Evolutionary conservation across 1,140 invertebrate genomes (phyloP), one percentile per base, ranked within the genome.

Genomic region (Epicauta chinensis): DNA sequence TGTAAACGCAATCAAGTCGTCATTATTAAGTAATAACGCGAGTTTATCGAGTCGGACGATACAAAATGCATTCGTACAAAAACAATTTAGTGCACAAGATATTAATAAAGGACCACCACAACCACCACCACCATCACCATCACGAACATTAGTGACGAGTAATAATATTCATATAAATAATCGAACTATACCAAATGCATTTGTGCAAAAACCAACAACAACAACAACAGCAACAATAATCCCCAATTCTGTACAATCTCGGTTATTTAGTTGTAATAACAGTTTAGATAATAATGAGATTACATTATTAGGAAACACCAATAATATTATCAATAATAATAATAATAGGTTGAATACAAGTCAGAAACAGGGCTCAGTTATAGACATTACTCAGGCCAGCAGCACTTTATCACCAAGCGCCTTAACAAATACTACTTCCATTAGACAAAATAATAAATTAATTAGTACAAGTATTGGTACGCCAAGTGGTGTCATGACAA

Each of bases 331-430:
- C n/a, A n/a, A n/a, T n/a, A n/a, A n/a, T n/a, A n/a, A n/a, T n/a
- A n/a, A n/a, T n/a, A n/a, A n/a, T 23, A 23, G 7, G 7, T 5
- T 2, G 23, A 23, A 23, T 23, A 7, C 23, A 23, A 23, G 23
- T 23, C 23, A 23, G 7, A 23, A 23, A 23, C 23, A 23, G 23
- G 23, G 23, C 23, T 23, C 23, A 23, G 23, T 23, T 23, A 23
- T 32, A 11, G 32, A n/a, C 31, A 37, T 43, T 15, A 50, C 59
- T 61, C 56, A 59, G 53, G 53, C 55, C 31, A 56, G 53, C 43
- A 30, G 10, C 12, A 48, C 48, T 41, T 59, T 58, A 61, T 56
- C 61, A 53, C 47, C 58, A 64, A 62, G 62, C 62, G 62, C 62
- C 62, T 64, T 64, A 62, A 55, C 53, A 51, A 54, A 47, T 35